Evolutionary conservation across 2,113 vertebrate species (phyloP).

Genomic region (Clupea harengus): DNA sequence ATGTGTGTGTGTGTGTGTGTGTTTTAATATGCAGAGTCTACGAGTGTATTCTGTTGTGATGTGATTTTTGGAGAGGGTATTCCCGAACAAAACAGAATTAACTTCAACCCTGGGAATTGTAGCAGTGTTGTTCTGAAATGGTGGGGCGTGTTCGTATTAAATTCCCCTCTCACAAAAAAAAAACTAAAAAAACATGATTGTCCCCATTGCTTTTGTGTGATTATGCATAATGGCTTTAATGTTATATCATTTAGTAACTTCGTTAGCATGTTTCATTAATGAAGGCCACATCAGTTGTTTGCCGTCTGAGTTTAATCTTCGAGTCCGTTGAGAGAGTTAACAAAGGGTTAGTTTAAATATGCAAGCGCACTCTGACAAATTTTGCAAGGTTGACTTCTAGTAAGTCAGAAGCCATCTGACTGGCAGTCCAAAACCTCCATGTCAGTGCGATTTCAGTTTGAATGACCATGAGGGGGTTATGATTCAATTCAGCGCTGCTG

Average conservation of each 20-base stretch:
- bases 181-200: slow-evolving; percentile 17
- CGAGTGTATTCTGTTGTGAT: slow-evolving; percentile 11
- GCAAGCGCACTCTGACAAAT: background rate
- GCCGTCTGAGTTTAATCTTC: background rate
- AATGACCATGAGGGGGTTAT: slow-evolving; percentile 20
- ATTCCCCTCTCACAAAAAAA: background rate
- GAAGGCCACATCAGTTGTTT: background rate
- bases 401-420: background rate
- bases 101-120: slow-evolving; percentile 15
- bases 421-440: background rate
- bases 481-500: slow-evolving; percentile 26
- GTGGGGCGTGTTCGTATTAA: background rate
- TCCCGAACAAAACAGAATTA: background rate
- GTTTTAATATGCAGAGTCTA: slow-evolving; percentile 17
- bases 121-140: slow-evolving; percentile 11
- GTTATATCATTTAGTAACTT: background rate
- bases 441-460: background rate
- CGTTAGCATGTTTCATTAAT: background rate
- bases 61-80: background rate
- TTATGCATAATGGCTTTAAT: slow-evolving; percentile 7
- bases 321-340: background rate
- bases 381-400: background rate
- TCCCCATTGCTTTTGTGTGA: slow-evolving; percentile 25
- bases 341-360: background rate
- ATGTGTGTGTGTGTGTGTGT: background rate